Conservation (phyloP, 2,888 invertebrate species). For the Cetonia aurata region DNA sequence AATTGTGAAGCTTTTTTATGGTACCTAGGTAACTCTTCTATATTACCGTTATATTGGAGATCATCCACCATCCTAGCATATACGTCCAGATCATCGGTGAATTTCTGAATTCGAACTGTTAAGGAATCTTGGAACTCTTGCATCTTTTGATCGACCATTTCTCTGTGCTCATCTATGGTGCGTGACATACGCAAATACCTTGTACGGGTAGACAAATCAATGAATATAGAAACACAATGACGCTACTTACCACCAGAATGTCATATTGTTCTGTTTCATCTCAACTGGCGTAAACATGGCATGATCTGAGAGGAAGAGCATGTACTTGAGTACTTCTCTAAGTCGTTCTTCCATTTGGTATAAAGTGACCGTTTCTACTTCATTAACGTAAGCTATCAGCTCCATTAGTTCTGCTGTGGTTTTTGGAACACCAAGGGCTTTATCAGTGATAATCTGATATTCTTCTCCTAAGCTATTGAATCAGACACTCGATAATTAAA, state of each 20-base stretch:
- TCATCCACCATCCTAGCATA: constrained; percentile 87
- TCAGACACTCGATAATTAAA: background rate
- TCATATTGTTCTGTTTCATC: constrained; percentile 88
- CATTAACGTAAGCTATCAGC: constrained; percentile 81
- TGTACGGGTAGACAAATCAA: background rate
- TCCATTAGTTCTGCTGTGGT: constrained; percentile 90
- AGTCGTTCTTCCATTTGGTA: constrained; percentile 83
- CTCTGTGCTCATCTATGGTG: constrained; percentile 85
- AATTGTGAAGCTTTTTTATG: constrained; percentile 83
- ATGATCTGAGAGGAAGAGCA: constrained; percentile 88
- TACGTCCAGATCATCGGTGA: constrained; percentile 83
- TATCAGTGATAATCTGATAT: constrained; percentile 84
- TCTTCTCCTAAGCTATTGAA: constrained; percentile 81
- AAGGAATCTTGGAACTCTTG: constrained; percentile 88
- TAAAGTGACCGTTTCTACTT: constrained; percentile 78
- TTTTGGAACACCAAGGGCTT: constrained; percentile 81
- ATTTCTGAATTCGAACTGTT: constrained; percentile 82
- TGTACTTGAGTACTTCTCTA: constrained; percentile 74
- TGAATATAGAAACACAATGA: constrained; percentile 17
- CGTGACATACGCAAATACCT: constrained; percentile 84
- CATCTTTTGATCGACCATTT: constrained; percentile 84
- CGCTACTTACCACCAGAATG: constrained; percentile 80
- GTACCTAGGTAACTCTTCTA: constrained; percentile 86
- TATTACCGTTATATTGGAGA: constrained; percentile 88
- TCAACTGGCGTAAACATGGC: constrained; percentile 84